A percentile compares a stretch with the other conserved stretches of the same genome.
phyloP scores from a whole-genome alignment of 1,140 invertebrate genomes.

The Anthonomus grandis region DNA sequence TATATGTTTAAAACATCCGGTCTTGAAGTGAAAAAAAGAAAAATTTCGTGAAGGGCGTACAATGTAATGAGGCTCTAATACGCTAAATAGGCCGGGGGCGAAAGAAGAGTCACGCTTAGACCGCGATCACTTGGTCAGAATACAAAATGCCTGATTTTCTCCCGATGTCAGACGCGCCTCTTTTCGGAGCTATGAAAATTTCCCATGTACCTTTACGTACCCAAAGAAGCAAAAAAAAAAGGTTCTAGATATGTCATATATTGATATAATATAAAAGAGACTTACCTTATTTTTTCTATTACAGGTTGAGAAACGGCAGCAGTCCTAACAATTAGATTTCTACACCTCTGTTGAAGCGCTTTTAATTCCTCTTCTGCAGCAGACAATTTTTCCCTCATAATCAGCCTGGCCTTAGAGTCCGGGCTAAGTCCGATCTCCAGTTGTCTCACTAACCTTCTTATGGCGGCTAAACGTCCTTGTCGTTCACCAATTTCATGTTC shows the following conservation, averaged over 20 bases:
- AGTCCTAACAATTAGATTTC: slow-evolving; percentile 67
- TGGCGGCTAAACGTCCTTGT: slow-evolving; percentile 63
- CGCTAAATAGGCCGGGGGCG: slow-evolving; percentile 17
- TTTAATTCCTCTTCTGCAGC: slow-evolving; percentile 76
- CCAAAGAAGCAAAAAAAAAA: no score
- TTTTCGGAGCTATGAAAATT: no score
- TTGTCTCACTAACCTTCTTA: slow-evolving; percentile 63
- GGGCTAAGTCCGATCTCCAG: slow-evolving; percentile 65
- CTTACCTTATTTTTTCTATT: slow-evolving; percentile 27
- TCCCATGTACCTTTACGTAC: no score
- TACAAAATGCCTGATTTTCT: slow-evolving; percentile 21
- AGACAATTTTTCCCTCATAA: slow-evolving; percentile 66
- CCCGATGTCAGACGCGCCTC: no score
- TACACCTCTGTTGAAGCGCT: slow-evolving; percentile 72
- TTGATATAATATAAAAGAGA: not conserved
- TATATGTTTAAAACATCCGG: no score
- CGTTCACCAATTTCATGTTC: slow-evolving; percentile 71
- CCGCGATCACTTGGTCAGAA: slow-evolving; percentile 5
- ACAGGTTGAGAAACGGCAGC: slow-evolving; percentile 51
- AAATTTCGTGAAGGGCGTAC: no score
- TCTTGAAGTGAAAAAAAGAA: no score
- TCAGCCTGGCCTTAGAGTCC: slow-evolving; percentile 59
- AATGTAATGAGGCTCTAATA: slow-evolving; percentile 19
- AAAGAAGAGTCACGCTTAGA: slow-evolving; percentile 17
- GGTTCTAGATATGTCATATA: no score